phyloP scores from a whole-genome alignment of 92 coral and sea anemone genomes.

The Heteractis magnifica region DNA sequence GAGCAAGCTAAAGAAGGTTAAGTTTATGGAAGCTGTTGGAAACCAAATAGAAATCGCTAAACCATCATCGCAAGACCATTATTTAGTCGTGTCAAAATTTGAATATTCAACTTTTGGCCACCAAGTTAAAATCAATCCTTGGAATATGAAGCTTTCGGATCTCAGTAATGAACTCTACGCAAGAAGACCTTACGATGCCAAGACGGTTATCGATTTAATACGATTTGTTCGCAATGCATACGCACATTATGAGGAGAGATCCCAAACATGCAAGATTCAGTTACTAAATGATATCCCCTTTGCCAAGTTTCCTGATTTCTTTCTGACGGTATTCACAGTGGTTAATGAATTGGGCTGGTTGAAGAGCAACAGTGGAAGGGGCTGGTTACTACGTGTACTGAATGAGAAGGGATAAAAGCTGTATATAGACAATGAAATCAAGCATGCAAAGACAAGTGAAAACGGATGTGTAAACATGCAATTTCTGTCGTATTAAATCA shows the following conservation, averaged over 20 bases:
- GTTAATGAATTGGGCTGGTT: constrained; percentile 29
- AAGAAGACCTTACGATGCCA: constrained; percentile 32
- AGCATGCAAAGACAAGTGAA: too few species aligned
- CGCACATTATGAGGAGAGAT: constrained; percentile 61
- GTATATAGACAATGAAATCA: neutral
- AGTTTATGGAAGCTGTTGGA: constrained; percentile 61
- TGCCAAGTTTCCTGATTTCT: constrained; percentile 46
- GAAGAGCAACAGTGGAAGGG: constrained; percentile 16
- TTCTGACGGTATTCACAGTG: constrained; percentile 44
- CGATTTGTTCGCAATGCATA: constrained; percentile 65
- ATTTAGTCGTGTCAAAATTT: neutral
- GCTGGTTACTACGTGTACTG: constrained; percentile 23
- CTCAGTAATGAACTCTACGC: constrained; percentile 34
- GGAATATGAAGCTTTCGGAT: constrained; percentile 31
- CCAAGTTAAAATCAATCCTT: neutral
- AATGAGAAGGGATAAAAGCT: constrained; percentile 12
- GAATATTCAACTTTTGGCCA: constrained; percentile 11
- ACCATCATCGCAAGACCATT: constrained; percentile 6
- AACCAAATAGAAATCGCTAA: constrained; percentile 52
- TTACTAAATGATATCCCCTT: constrained; percentile 35
- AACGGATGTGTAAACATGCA: too few species aligned
- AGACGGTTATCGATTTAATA: constrained; percentile 41
- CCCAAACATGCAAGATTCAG: constrained; percentile 9
- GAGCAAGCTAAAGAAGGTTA: constrained; percentile 61
- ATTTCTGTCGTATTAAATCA: too few species aligned